These are phyloP conservation scores for Ranitomeya variabilis DNA, from an alignment of 2,113 vertebrate genomes.

Conservation along the genomic window DNA sequence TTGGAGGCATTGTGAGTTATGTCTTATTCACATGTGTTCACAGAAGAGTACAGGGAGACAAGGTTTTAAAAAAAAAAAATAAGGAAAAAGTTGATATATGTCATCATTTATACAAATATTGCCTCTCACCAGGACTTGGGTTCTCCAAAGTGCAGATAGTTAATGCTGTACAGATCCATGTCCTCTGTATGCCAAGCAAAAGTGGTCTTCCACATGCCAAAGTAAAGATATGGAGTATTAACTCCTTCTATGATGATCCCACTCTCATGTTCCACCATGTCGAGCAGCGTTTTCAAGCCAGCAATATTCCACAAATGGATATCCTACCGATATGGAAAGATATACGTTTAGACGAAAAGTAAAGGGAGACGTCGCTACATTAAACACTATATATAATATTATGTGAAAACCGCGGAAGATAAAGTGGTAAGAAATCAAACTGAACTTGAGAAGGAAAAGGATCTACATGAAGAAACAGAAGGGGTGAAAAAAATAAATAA, in stretches of 20 bases:
- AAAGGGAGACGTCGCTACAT: neutral
- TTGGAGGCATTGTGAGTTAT: too few relatives aligned
- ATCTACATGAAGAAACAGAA: too few relatives aligned
- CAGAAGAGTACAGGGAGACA: too few relatives aligned
- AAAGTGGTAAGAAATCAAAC: neutral
- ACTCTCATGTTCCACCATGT: slow-evolving; percentile 98
- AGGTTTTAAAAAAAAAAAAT: too few relatives aligned
- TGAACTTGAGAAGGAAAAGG: too few relatives aligned
- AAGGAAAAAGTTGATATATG: too few relatives aligned
- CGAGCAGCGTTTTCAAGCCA: slow-evolving; percentile 88
- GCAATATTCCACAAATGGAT: slow-evolving; percentile 95
- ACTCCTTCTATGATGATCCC: slow-evolving; percentile 98
- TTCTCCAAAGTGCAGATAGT: slow-evolving; percentile 97
- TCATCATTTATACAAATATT: neutral
- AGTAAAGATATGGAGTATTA: slow-evolving; percentile 98
- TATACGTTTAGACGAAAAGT: neutral
- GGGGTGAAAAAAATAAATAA: neutral
- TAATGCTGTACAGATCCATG: slow-evolving; percentile 99
- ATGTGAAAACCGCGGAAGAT: neutral
- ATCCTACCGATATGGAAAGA: slow-evolving; percentile 69
- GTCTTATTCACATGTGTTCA: too few relatives aligned
- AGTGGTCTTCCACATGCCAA: slow-evolving; percentile 99
- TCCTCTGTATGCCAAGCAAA: slow-evolving; percentile 99
- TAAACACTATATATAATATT: neutral
- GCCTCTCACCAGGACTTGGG: slow-evolving; percentile 91